These are phyloP conservation scores for Rhincodon typus DNA, from an alignment of 2,797 vertebrate genomes.

Conservation along the genomic window DNA sequence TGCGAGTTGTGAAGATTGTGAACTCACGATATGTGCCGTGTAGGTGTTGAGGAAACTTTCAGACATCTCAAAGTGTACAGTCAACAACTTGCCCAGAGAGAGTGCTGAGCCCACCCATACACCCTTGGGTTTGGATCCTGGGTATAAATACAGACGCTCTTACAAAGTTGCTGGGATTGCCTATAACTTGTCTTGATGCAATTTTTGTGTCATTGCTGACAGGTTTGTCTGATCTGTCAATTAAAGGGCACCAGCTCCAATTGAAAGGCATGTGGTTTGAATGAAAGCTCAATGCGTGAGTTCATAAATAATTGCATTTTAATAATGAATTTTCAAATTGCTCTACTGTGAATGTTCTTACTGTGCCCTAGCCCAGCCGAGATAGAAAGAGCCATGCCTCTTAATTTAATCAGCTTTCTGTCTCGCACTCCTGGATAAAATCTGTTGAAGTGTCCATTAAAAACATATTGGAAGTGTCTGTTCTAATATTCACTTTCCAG, in stretches of 20 bases:
- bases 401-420: slow-evolving; percentile 21
- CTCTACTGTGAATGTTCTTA: background rate
- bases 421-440: background rate
- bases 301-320: background rate
- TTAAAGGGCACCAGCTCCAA: slow-evolving; percentile 10
- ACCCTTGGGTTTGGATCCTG: background rate
- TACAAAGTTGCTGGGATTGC: background rate
- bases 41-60: background rate
- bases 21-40: background rate
- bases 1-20: background rate
- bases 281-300: background rate
- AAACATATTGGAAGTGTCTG: slow-evolving; percentile 8
- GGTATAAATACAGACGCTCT: background rate
- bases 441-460: slow-evolving; percentile 4
- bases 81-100: background rate
- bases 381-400: background rate
- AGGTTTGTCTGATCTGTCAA: background rate
- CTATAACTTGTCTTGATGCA: background rate
- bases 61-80: background rate
- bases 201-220: background rate
- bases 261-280: background rate
- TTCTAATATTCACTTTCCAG: slow-evolving; percentile 3
- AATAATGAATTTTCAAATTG: slow-evolving; percentile 3
- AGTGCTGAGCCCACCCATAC: background rate
- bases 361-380: background rate